phyloP scores from a whole-genome alignment of 2,113 vertebrate species.

The Corythoichthys intestinalis region DNA sequence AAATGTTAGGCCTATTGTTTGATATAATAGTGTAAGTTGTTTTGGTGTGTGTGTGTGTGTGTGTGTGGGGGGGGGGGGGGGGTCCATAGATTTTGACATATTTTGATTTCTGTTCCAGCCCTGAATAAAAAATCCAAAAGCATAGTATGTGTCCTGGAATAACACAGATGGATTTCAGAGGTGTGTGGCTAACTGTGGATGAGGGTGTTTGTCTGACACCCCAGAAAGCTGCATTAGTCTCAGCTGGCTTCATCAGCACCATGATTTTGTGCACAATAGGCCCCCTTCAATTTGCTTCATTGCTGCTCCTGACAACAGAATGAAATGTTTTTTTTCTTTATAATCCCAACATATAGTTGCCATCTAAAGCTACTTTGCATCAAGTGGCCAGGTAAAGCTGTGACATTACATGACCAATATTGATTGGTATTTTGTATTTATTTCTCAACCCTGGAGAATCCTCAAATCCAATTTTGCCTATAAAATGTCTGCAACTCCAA shows the following conservation, averaged over 20 bases:
- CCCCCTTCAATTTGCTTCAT: conserved; percentile 26
- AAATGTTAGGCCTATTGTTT: neutral
- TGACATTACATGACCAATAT: no score
- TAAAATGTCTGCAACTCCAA: no score
- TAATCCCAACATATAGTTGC: neutral
- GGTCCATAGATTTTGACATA: neutral
- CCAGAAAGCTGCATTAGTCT: conserved; percentile 30
- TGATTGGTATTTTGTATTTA: neutral
- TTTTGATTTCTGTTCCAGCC: neutral
- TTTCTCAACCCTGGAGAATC: no score
- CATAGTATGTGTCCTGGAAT: neutral
- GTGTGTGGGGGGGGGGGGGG: no score
- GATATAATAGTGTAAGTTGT: neutral
- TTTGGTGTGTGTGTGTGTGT: neutral
- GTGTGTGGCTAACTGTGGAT: conserved; percentile 14
- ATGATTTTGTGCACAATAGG: conserved; percentile 55
- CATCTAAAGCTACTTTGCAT: neutral
- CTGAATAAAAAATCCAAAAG: conserved; percentile 13
- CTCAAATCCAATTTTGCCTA: no score
- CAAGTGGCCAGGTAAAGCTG: no score
- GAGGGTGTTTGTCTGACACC: conserved; percentile 19
- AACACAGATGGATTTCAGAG: conserved; percentile 44
- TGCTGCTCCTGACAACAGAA: conserved; percentile 14
- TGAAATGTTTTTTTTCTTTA: neutral
- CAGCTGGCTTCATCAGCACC: conserved; percentile 69